phyloP scores from a whole-genome alignment of 2,888 invertebrate genomes.

The Rugalucina vietnamica region DNA sequence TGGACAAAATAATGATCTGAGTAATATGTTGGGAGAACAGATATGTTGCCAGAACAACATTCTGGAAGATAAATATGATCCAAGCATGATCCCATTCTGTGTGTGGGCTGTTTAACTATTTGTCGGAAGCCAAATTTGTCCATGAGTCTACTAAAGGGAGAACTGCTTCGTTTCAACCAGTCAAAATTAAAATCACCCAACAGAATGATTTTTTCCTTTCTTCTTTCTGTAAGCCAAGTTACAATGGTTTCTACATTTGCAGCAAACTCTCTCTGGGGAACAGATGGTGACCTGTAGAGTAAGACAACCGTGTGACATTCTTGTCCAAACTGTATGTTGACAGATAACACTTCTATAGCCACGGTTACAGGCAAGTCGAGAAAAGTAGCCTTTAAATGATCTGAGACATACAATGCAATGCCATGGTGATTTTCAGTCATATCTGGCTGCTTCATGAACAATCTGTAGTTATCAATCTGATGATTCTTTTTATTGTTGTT shows the following conservation, averaged over 20 bases:
- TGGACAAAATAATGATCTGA: conserved; percentile 25
- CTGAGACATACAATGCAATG: conserved; percentile 23
- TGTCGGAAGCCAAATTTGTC: conserved; percentile 12
- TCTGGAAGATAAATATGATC: conserved; percentile 26
- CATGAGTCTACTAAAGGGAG: neutral
- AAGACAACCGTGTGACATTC: neutral
- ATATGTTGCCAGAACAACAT: neutral
- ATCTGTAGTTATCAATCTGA: neutral
- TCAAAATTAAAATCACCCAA: conserved; percentile 32
- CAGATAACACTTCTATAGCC: conserved; percentile 26
- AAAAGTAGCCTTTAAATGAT: neutral
- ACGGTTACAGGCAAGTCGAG: neutral
- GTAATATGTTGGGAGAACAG: conserved; percentile 24
- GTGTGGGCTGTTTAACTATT: conserved; percentile 5
- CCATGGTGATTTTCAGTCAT: conserved; percentile 13
- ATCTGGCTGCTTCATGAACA: neutral
- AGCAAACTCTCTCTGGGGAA: neutral
- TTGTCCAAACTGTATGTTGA: neutral
- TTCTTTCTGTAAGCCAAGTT: neutral
- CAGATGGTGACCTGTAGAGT: conserved; percentile 32
- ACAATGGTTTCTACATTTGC: conserved; percentile 1
- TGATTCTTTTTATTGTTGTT: neutral
- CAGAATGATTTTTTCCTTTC: neutral
- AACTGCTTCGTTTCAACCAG: neutral
- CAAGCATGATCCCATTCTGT: conserved; percentile 9